These are phyloP conservation scores for Zoanthus gigantus DNA, from an alignment of 92 coral and sea anemone genomes.

Conservation along the genomic window DNA sequence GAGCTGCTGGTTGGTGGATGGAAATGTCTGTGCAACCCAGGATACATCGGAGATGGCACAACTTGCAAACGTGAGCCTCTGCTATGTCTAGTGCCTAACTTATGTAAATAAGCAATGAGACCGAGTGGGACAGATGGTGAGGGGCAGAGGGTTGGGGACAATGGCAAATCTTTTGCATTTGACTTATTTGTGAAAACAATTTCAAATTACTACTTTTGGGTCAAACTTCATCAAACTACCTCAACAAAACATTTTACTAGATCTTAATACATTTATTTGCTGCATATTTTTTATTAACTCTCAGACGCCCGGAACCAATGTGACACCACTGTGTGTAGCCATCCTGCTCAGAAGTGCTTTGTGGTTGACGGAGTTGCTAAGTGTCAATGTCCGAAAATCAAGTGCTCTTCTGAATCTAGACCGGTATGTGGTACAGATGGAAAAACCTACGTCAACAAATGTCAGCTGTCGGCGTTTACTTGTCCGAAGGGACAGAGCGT, in stretches of 20 bases:
- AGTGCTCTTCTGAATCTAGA: slow-evolving; percentile 48
- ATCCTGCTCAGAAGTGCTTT: slow-evolving; percentile 64
- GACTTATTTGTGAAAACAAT: too few species aligned
- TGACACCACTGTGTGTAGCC: slow-evolving; percentile 63
- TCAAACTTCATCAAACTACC: too few species aligned
- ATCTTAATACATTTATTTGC: too few species aligned
- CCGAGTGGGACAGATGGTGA: too few species aligned
- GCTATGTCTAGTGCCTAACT: too few species aligned
- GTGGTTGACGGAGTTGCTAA: slow-evolving; percentile 38
- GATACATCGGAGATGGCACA: slow-evolving; percentile 64
- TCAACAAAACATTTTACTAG: too few species aligned
- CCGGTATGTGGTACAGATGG: slow-evolving; percentile 87
- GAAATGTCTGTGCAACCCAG: slow-evolving; percentile 72
- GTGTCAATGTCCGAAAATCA: slow-evolving; percentile 62
- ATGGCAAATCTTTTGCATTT: too few species aligned
- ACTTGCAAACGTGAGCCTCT: slow-evolving; percentile 56
- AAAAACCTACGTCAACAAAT: slow-evolving; percentile 68
- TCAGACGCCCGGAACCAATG: slow-evolving; percentile 52
- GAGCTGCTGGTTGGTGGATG: slow-evolving; percentile 61
- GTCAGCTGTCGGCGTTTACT: slow-evolving; percentile 41
- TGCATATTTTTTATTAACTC: not conserved
- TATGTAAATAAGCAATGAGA: too few species aligned
- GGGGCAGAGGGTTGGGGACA: too few species aligned
- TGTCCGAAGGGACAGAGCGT: slow-evolving; percentile 43
- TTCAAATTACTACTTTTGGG: too few species aligned